Evolutionary conservation across 2,797 vertebrate genomes (phyloP).

Genomic region (Perodicticus potto): DNA sequence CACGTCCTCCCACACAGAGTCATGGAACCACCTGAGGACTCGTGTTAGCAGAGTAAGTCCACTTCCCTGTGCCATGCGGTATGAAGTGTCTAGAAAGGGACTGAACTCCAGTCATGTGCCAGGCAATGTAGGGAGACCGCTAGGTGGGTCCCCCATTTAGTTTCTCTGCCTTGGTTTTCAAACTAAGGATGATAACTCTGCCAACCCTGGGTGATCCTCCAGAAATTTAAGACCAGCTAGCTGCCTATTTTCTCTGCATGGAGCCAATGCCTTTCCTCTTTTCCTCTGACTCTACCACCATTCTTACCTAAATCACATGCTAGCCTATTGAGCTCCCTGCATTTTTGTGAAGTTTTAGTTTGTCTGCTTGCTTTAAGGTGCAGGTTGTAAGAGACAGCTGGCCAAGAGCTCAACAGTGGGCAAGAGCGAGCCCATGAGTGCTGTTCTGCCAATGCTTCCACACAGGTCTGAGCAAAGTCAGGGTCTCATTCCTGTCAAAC

Average conservation of each 20-base stretch:
- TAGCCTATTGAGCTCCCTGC: neutral
- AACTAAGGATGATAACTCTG: neutral
- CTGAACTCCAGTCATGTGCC: neutral
- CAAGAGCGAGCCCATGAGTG: rapidly evolving
- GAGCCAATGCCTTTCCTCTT: neutral
- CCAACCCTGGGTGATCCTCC: neutral
- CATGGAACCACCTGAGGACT: neutral
- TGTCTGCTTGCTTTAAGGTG: neutral
- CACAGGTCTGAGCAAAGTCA: neutral
- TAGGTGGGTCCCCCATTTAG: neutral
- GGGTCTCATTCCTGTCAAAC: neutral
- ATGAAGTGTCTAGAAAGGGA: too few species aligned
- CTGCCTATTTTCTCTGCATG: neutral
- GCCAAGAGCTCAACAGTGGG: too few species aligned
- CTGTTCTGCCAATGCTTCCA: too few species aligned
- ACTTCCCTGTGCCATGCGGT: too few species aligned
- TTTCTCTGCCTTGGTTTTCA: neutral
- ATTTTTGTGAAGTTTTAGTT: neutral
- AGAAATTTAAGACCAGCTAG: neutral
- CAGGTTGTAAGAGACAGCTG: neutral
- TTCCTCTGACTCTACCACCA: neutral
- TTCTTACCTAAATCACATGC: neutral
- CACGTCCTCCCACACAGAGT: neutral
- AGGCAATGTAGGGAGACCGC: too few species aligned
- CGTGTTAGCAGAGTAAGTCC: neutral